Evolutionary conservation across 2,888 invertebrate genomes (phyloP), one percentile per base, ranked within the genome.

Genomic region (Eustalomyia histrio): DNA sequence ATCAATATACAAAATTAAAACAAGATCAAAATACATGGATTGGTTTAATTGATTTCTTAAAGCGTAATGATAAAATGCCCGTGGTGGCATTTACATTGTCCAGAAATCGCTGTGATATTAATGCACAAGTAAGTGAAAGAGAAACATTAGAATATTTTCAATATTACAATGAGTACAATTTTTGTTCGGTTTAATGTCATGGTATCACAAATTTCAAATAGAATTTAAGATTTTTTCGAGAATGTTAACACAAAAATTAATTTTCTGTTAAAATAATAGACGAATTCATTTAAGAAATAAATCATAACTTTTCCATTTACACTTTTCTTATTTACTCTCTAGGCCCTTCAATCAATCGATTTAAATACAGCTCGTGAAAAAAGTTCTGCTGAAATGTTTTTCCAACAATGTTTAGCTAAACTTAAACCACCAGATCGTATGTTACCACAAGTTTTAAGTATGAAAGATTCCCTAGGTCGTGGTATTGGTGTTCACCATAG

Each of bases 401-500:
- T 98, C 89, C 93, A 95, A 85, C 94, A 94, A 33, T 97, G 97
- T 87, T 92, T 99, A 14, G 93, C 94, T 67, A 93, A 94, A 84
- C 90, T 97, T 8, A 98, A 98, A 88, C 95, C 95, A 61, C 94
- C 95, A 0, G 99, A 99, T 88, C 93, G 95, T 82, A 92, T 94
- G 83, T 92, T 99, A 68, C 99, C 99, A 0, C 99, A 99, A 92
- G 94, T 96, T 18, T 91, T 92, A 76, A 87, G 85, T 0, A 93
- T 97, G 92, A 92, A 93, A 84, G 93, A 94, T 71, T 92, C 95
- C 53, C 88, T 97, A 21, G 93, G 94, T 85, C 93, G 95, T 73
- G 99, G 99, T 1, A 95, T 99, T 81, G 99, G 99, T 0, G 95
- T 99, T 4, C 99, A 99, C 91, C 99, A 99, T 91, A 98, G 98